phyloP scores from a whole-genome alignment of 2,113 vertebrate species.

The Pangasianodon gigas region DNA sequence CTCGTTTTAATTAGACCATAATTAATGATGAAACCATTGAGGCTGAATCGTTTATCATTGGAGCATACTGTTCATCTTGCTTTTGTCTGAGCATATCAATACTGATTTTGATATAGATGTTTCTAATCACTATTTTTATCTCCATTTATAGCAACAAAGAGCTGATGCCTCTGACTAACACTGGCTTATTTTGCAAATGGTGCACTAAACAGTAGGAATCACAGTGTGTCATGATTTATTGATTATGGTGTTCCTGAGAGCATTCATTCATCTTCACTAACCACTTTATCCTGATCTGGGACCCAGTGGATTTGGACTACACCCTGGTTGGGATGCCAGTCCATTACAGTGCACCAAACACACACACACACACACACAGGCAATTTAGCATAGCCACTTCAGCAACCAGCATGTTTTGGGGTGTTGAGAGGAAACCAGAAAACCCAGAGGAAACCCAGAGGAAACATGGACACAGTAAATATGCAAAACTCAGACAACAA shows the following conservation, averaged over 20 bases:
- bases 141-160: background rate
- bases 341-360: background rate
- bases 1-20: conserved; percentile 42
- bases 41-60: conserved; percentile 10
- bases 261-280: background rate
- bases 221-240: background rate
- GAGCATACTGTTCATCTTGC: background rate
- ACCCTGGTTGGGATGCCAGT: background rate
- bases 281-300: background rate
- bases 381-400: background rate
- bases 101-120: background rate
- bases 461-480: background rate
- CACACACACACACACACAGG: background rate
- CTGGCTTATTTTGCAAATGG: conserved; percentile 8
- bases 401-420: background rate
- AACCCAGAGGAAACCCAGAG: background rate
- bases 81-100: conserved; percentile 19
- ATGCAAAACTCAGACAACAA: background rate
- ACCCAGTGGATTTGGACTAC: background rate
- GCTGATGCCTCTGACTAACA: background rate
- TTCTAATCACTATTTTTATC: background rate
- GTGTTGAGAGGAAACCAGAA: background rate
- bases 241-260: background rate
- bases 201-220: conserved; percentile 17
- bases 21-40: conserved; percentile 35